These are phyloP conservation scores for Hippocampus abdominalis DNA, from an alignment of 2,113 vertebrate species.

Conservation along the genomic window DNA sequence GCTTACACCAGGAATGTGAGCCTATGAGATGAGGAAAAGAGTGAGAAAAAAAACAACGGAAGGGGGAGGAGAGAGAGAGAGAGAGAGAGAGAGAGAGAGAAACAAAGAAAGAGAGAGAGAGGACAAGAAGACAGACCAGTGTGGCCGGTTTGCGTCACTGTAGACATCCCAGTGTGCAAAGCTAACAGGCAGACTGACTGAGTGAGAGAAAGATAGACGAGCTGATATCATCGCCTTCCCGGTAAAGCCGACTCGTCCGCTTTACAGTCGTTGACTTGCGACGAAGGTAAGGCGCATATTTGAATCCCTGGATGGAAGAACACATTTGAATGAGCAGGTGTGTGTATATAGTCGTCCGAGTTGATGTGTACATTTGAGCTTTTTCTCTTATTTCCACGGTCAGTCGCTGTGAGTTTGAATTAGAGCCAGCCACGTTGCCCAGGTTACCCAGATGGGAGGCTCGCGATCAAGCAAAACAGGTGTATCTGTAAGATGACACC, in stretches of 20 bases:
- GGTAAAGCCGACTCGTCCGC: slow-evolving; percentile 16
- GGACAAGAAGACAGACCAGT: slow-evolving; percentile 67
- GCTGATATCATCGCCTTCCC: slow-evolving; percentile 44
- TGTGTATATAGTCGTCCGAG: background rate
- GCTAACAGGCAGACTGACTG: slow-evolving; percentile 40
- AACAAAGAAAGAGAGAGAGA: slow-evolving; percentile 19
- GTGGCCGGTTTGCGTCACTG: slow-evolving; percentile 65
- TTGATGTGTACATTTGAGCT: background rate
- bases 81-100: slow-evolving; percentile 6
- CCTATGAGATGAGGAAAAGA: slow-evolving; percentile 54
- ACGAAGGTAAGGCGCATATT: slow-evolving; percentile 42
- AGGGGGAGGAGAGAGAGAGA: slow-evolving; percentile 51
- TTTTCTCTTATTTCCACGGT: slow-evolving; percentile 2
- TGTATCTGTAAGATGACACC: slow-evolving; percentile 71
- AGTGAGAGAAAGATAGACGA: slow-evolving; percentile 16
- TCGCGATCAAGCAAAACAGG: slow-evolving; percentile 54
- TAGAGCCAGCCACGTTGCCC: slow-evolving; percentile 32
- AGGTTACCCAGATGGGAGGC: slow-evolving; percentile 50
- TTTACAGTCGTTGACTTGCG: background rate
- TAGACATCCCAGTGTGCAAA: slow-evolving; percentile 63
- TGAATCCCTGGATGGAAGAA: background rate
- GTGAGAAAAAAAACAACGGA: slow-evolving; percentile 53
- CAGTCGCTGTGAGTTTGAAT: slow-evolving; percentile 4
- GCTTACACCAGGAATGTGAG: slow-evolving; percentile 56
- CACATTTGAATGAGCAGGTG: background rate